A percentile compares a stretch with the other conserved stretches of the same genome.
Evolutionary conservation across 2,797 vertebrate species (phyloP).

Genomic region (Melanotaenia pygmaea): DNA sequence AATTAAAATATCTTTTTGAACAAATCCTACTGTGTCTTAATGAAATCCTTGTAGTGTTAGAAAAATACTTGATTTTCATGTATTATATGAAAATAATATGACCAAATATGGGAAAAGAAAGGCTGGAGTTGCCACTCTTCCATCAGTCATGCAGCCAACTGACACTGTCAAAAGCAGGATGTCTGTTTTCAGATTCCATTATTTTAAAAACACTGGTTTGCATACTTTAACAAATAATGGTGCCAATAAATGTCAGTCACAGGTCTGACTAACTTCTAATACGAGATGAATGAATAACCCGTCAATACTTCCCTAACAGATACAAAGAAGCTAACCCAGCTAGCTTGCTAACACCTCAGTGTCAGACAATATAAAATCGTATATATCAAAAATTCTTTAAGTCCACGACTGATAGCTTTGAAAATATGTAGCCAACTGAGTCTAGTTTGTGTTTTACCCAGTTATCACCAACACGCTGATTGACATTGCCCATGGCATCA

Average conservation of each 20-base stretch:
- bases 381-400: not conserved
- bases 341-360: not conserved
- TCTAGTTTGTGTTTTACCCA: not conserved
- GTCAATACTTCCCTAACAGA: not conserved
- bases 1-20: not conserved
- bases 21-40: not conserved
- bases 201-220: not conserved
- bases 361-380: not conserved
- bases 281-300: not conserved
- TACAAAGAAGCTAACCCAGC: slow-evolving; percentile 22
- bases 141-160: slow-evolving; percentile 1
- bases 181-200: not conserved
- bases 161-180: slow-evolving; percentile 7
- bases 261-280: not conserved
- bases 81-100: not conserved
- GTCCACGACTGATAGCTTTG: accelerated
- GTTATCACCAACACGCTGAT: not conserved
- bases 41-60: not conserved
- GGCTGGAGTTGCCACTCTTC: not conserved
- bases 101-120: not conserved
- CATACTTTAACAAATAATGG: not conserved
- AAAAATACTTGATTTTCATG: not conserved
- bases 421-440: accelerated
- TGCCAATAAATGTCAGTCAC: not conserved
- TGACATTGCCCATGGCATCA: slow-evolving; percentile 34